Evolutionary conservation across 2,113 vertebrate genomes (phyloP).

Genomic region (Stigmatopora nigra): DNA sequence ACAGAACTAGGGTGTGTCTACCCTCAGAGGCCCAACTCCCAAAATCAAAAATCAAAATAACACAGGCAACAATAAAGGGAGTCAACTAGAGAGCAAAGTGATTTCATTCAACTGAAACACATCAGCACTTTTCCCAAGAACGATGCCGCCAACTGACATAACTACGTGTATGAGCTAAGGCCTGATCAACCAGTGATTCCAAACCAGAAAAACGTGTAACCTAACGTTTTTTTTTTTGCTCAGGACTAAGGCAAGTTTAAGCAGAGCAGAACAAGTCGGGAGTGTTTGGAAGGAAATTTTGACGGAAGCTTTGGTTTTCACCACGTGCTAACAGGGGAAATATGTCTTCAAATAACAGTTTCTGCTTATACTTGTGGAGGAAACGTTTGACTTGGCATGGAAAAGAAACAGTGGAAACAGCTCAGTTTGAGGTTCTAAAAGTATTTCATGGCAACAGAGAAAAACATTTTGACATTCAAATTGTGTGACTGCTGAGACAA

Average conservation of each 20-base stretch:
- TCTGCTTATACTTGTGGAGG: conserved; percentile 22
- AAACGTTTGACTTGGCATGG: conserved; percentile 14
- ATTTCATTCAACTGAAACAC: conserved; percentile 10
- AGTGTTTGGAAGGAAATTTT: conserved; percentile 43
- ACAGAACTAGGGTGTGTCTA: conserved; percentile 25
- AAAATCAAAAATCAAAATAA: background rate
- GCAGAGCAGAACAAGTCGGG: conserved; percentile 22
- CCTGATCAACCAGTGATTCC: conserved; percentile 21
- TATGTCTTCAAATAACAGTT: conserved; percentile 28
- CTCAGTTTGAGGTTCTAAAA: conserved; percentile 10
- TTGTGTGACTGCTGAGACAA: background rate
- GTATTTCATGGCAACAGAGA: conserved; percentile 4
- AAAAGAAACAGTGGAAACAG: conserved; percentile 5
- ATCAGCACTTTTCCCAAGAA: conserved; percentile 10
- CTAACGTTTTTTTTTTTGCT: conserved; percentile 10
- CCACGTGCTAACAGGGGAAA: conserved; percentile 13
- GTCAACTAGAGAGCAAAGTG: background rate
- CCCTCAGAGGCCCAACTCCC: conserved; percentile 2
- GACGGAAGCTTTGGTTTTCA: conserved; percentile 42
- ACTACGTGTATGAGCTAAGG: conserved; percentile 47
- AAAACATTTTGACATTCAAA: background rate
- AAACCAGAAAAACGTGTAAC: conserved; percentile 65
- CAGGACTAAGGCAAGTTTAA: conserved; percentile 11
- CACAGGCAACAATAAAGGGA: conserved; percentile 7
- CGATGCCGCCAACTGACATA: background rate